Evolutionary conservation across 2,888 invertebrate genomes (phyloP).

Genomic region (Mesochorus sp.): DNA sequence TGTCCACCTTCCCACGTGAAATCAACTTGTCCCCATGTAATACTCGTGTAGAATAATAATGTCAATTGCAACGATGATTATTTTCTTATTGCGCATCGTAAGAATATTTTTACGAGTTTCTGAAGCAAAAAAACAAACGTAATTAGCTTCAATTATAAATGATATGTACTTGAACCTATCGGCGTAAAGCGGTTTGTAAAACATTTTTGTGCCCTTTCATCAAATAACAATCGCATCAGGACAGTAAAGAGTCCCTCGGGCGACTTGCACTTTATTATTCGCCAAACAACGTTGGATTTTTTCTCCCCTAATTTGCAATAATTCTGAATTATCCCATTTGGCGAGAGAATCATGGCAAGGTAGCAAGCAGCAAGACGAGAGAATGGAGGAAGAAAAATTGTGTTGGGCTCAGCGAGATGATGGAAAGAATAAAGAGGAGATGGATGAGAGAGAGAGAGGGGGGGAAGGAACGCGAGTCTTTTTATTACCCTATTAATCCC

Average conservation of each 20-base stretch:
- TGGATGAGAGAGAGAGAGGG: conserved; percentile 13
- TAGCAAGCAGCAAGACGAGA: conserved; percentile 60
- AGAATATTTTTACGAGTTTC: too few species aligned
- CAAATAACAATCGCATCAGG: too few species aligned
- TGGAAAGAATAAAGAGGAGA: conserved; percentile 16
- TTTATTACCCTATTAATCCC: conserved; percentile 80
- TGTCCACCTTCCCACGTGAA: background rate
- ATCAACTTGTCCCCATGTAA: too few species aligned
- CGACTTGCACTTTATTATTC: conserved; percentile 68
- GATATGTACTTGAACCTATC: too few species aligned
- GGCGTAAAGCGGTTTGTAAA: too few species aligned
- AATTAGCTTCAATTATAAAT: too few species aligned
- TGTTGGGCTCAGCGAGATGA: conserved; percentile 58
- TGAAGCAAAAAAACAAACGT: too few species aligned
- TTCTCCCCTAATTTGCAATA: conserved; percentile 75
- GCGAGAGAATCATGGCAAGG: conserved; percentile 52
- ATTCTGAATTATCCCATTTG: conserved; percentile 77
- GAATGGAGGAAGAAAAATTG: conserved; percentile 66
- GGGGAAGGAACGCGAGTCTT: conserved; percentile 69
- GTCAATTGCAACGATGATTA: too few species aligned
- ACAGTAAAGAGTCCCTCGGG: background rate
- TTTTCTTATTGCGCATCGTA: too few species aligned
- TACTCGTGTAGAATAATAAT: too few species aligned
- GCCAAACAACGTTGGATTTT: conserved; percentile 69
- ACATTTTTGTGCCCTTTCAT: too few species aligned